Evolutionary conservation across 64 coral and sea anemone species (phyloP), one percentile per base, ranked within the genome.

Genomic region (Montipora cactus): DNA sequence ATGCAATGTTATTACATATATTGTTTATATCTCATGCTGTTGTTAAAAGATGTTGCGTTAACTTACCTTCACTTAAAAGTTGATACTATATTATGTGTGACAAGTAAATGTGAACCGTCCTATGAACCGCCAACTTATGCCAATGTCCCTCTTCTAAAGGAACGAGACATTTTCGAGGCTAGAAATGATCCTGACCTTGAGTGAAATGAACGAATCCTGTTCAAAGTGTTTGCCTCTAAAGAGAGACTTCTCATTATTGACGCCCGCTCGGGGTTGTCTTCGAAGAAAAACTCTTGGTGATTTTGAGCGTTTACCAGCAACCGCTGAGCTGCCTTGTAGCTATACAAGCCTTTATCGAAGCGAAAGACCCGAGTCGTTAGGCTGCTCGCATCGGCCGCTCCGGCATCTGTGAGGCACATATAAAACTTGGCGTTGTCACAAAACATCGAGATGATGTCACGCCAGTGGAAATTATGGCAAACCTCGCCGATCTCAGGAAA

Each of bases 341-440:
- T 87, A 16, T 83, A 98, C 61, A 95, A 80, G n/a, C 96, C 96
- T 77, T 77, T 95, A n/a, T 87, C 80, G 88, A 98, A 98, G 47
- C 87, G 89, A 78, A 79, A 98, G 5, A 62, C 87, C 13, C 78
- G 78, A 14, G 44, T 83, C 49, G 75, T 90, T 20, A 76, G 59
- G 1, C 72, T 74, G 0, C 74, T 76, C 1, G 44, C 52, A 16
- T 84, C 49, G 15, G 18, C 49, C 7, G 8, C 72, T 21, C 44
- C 82, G 8, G 62, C 47, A 1, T 69, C 86, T 58, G 78, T 59
- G 22, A 89, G 75, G 44, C 89, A 85, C 64, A 95, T 81, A 50
- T 89, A 89, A 37, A 88, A 67, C 61, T 92, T 98, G 5, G 90
- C 62, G 22, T 81, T 95, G 3, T 94, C 89, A 84, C 89, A 91